Percentiles rank a stretch among this genome's conserved stretches.
These are phyloP conservation scores for Calyptommatus sinebrachiatus DNA, from an alignment of 2,113 vertebrate genomes.

Conservation along the genomic window DNA sequence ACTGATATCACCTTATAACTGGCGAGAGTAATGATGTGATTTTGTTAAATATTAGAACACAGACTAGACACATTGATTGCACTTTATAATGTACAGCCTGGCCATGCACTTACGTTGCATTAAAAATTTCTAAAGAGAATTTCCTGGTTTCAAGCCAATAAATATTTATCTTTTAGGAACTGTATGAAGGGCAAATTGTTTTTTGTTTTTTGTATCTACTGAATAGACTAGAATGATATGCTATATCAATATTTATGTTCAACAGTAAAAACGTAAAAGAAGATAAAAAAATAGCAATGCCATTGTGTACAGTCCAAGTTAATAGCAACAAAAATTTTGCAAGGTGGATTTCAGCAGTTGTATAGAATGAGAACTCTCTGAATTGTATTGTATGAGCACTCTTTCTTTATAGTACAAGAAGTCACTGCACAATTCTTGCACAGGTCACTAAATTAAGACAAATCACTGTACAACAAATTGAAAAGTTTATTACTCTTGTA, in stretches of 20 bases:
- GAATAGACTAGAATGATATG: too few species aligned
- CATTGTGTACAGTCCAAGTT: neutral
- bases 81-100: neutral
- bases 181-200: too few species aligned
- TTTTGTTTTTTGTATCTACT: too few species aligned
- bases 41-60: neutral
- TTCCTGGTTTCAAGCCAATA: neutral
- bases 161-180: neutral
- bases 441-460: neutral
- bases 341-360: neutral
- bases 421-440: neutral
- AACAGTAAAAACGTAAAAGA: neutral
- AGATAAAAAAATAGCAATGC: neutral
- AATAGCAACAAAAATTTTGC: neutral
- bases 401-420: neutral
- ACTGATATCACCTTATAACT: neutral
- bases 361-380: neutral
- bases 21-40: neutral
- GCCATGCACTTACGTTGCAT: neutral
- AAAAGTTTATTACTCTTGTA: neutral
- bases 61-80: neutral
- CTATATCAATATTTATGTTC: neutral
- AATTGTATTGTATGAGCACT: too few species aligned
- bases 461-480: neutral
- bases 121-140: neutral